Percentiles rank a stretch among this genome's conserved stretches.
Conservation (phyloP, 2,888 invertebrate species). For the Pandemis corylana region DNA sequence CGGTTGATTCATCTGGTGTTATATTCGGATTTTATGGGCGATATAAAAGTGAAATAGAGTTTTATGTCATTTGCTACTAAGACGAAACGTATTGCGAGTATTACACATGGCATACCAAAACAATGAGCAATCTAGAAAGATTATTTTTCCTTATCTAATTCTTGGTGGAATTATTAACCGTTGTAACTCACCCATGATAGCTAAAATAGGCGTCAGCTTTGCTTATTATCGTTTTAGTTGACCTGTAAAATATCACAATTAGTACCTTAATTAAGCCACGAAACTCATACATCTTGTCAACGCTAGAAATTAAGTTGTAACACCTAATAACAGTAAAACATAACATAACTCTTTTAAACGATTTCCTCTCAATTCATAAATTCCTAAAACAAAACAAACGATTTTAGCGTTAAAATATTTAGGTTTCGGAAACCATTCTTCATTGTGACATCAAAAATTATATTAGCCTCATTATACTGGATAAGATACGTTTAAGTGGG, state of each 20-base stretch:
- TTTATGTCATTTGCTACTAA: conserved; percentile 21
- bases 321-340: neutral
- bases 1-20: conserved; percentile 24
- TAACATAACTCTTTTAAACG: neutral
- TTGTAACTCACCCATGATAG: too few species aligned
- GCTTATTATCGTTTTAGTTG: too few species aligned
- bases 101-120: neutral
- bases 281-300: neutral
- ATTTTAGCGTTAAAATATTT: neutral
- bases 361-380: neutral
- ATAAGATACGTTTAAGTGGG: too few species aligned
- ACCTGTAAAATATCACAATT: too few species aligned
- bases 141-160: too few species aligned
- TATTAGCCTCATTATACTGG: neutral
- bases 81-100: neutral
- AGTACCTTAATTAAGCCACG: neutral
- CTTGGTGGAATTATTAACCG: too few species aligned
- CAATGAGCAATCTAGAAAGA: neutral
- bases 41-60: conserved; percentile 15
- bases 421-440: neutral
- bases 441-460: neutral
- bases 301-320: neutral
- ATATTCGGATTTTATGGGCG: conserved; percentile 20
- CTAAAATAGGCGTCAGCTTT: too few species aligned
- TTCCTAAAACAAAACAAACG: neutral